These are phyloP conservation scores for Psittacara wagleri DNA, from an alignment of 2,113 vertebrate genomes.

Conservation along the genomic window DNA sequence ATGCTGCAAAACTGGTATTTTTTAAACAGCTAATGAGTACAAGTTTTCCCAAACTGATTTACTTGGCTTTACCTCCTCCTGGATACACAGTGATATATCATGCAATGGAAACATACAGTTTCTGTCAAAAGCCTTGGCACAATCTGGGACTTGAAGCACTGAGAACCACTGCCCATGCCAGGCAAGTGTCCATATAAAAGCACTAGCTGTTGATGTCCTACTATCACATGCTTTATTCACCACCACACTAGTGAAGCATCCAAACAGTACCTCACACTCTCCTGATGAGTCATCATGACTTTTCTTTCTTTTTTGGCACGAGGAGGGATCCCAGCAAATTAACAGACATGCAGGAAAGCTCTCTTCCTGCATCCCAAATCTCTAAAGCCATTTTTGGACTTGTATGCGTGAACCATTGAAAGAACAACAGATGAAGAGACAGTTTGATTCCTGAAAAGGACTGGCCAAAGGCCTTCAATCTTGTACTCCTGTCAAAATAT, in stretches of 20 bases:
- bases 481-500: background rate
- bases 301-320: background rate
- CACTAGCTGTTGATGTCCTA: background rate
- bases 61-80: background rate
- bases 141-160: background rate
- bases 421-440: background rate
- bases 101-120: background rate
- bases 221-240: background rate
- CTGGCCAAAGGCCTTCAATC: background rate
- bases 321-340: background rate
- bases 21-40: fast-evolving
- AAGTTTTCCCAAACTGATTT: background rate
- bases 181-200: background rate
- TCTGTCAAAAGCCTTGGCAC: background rate
- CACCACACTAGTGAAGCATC: background rate
- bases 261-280: too few relatives aligned
- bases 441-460: background rate
- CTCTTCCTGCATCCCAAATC: background rate
- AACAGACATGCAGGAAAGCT: background rate
- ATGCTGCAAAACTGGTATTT: background rate
- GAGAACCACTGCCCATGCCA: background rate
- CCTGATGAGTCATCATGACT: background rate
- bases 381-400: background rate
- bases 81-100: background rate
- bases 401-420: background rate